Base-by-base conservation (phyloP, 2,797 vertebrate species). In the Epinephelus awoara region DNA sequence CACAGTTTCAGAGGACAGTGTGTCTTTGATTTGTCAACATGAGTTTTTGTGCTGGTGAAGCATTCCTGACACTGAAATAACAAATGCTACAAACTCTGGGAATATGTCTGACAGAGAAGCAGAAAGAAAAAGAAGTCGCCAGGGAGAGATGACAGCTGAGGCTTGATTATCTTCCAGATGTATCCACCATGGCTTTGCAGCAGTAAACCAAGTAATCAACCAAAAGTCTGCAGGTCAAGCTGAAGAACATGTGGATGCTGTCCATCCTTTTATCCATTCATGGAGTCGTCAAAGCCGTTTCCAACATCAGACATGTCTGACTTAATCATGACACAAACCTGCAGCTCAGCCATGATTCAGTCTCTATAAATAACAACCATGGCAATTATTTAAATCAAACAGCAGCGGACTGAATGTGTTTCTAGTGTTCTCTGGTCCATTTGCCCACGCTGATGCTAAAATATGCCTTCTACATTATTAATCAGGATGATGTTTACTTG, bases 1-100 rank as follows among this genome's bases (percentile, higher is more conserved):
- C 25, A 72, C 34, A 44, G 25, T 63, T 62, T 72, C 47, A 49
- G 23, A 42, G 44, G n/a, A 73, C 63, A 64, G 15, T 13, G 15
- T 58, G 63, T 75, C 27, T 67, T 75, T 49, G 5, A 67, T 21
- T 21, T 27, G 56, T 47, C 40, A 71, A n/a, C n/a, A 44, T 67
- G 69, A 4, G 5, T 66, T 57, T 68, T 27, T 58, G 14, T 38
- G 14, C 51, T 57, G 1, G 27, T 23, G n/a, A 52, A 69, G 64
- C 6, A 50, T 23, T 58, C 8, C 46, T 50, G 27, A 34, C 7
- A 8, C 7, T 34, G 34, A 34, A 34, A 34, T 34, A 34, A 34
- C 2, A 8, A 34, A 6, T 34, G 34, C 6, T 8, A 7, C 7
- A 34, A 7, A 34, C 29, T 34, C 29, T 34, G 29, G 29, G 29